Conservation (phyloP, 2,113 vertebrate species). For the Raja brachyura region DNA sequence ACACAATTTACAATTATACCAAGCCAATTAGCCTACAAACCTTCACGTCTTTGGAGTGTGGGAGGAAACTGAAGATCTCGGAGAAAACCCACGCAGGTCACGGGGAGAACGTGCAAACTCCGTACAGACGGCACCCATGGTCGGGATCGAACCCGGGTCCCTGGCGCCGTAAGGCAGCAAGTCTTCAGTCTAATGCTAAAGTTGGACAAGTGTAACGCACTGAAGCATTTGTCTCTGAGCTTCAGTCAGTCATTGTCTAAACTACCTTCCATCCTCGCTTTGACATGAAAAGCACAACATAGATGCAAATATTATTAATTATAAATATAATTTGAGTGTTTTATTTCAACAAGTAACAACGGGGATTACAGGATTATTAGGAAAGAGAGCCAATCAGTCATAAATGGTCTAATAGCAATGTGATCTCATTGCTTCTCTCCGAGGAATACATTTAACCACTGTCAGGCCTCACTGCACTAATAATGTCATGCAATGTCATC, state of each 20-base stretch:
- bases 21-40: too few relatives aligned
- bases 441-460: conserved; percentile 26
- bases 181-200: too few relatives aligned
- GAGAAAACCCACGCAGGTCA: too few relatives aligned
- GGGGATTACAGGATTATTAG: conserved; percentile 15
- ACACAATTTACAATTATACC: too few relatives aligned
- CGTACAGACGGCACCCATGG: too few relatives aligned
- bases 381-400: not conserved
- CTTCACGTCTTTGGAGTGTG: too few relatives aligned
- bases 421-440: conserved; percentile 21
- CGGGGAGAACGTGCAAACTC: too few relatives aligned
- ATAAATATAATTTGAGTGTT: not conserved
- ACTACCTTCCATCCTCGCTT: not conserved
- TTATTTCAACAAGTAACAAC: conserved; percentile 21
- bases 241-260: not conserved
- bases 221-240: not conserved
- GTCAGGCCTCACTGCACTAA: conserved; percentile 32
- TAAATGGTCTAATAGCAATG: conserved; percentile 1
- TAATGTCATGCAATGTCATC: conserved; percentile 35
- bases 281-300: not conserved
- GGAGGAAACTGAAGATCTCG: too few relatives aligned
- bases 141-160: too few relatives aligned
- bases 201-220: not conserved
- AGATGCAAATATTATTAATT: conserved; percentile 14
- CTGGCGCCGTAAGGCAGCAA: too few relatives aligned